phyloP scores from a whole-genome alignment of 1,140 invertebrate genomes.

The Mya arenaria region DNA sequence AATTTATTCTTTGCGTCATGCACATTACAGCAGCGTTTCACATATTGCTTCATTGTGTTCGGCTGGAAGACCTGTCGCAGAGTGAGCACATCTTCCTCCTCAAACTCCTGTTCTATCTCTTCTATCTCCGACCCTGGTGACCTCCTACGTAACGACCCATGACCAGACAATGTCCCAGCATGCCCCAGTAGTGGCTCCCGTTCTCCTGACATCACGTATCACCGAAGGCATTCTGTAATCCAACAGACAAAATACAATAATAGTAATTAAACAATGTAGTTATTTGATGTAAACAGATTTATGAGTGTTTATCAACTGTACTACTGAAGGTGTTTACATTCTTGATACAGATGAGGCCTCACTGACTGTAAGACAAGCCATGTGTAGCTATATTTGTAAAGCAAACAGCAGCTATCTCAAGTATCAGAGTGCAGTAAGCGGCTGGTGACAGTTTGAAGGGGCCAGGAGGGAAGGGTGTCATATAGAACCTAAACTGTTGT shows the following conservation, averaged over 20 bases:
- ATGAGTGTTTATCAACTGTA: conserved; percentile 1
- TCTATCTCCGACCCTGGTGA: neutral
- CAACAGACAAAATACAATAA: neutral
- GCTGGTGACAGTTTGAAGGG: too few species aligned
- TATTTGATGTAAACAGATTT: conserved; percentile 1
- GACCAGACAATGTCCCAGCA: conserved; percentile 39
- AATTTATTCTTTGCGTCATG: conserved; percentile 67
- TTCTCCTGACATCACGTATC: conserved; percentile 49
- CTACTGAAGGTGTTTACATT: conserved; percentile 4
- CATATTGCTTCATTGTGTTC: conserved; percentile 49
- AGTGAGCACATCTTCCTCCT: conserved; percentile 10
- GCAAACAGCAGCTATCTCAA: too few species aligned
- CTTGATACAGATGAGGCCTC: too few species aligned
- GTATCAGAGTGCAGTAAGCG: too few species aligned
- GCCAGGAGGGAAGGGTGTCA: too few species aligned
- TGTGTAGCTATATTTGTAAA: too few species aligned
- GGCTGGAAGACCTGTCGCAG: neutral
- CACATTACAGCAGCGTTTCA: conserved; percentile 60
- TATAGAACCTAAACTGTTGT: too few species aligned
- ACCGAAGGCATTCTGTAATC: conserved; percentile 20
- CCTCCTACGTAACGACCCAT: neutral
- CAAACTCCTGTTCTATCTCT: neutral
- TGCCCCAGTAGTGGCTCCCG: conserved; percentile 50
- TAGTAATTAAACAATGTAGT: neutral
- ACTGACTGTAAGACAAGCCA: too few species aligned